Percentiles rank a stretch among this genome's conserved stretches.
Evolutionary conservation across 1,140 invertebrate genomes (phyloP).

Genomic region (Listronotus oregonensis): DNA sequence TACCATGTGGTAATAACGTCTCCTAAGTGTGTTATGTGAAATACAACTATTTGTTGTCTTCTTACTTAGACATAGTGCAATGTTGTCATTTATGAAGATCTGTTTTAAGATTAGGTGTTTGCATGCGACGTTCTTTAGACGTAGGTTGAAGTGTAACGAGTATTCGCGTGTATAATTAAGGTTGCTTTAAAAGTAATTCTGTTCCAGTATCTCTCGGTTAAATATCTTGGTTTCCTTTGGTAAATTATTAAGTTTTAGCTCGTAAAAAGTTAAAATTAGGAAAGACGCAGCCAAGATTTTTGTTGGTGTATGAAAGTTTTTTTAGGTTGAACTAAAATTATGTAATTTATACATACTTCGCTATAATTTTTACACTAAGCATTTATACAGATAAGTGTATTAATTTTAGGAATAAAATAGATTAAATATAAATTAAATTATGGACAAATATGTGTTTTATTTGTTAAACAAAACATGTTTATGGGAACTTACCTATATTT

Average conservation of each 20-base stretch:
- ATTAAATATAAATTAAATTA: slow-evolving; percentile 5
- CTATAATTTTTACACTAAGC: slow-evolving; percentile 21
- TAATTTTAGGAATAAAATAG: slow-evolving; percentile 7
- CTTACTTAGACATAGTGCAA: neutral
- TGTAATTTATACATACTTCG: slow-evolving; percentile 2
- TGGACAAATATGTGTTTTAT: neutral
- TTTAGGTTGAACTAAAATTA: slow-evolving; percentile 13
- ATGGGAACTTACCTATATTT: too few relatives aligned
- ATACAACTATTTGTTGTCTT: neutral
- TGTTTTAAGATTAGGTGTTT: slow-evolving; percentile 2
- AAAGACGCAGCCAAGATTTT: neutral
- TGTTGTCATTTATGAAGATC: slow-evolving; percentile 6
- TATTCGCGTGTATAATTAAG: slow-evolving; percentile 2
- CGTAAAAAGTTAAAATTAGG: too few relatives aligned
- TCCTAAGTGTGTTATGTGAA: too few relatives aligned
- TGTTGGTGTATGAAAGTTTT: neutral
- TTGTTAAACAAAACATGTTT: neutral
- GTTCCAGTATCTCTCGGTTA: neutral
- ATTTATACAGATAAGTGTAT: slow-evolving; percentile 9
- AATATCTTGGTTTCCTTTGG: neutral
- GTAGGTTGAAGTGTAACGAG: slow-evolving; percentile 3
- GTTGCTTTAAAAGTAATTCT: neutral
- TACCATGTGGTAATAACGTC: too few relatives aligned
- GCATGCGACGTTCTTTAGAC: slow-evolving; percentile 8
- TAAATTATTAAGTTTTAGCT: too few relatives aligned